A percentile compares a stretch with the other conserved stretches of the same genome.
Conservation (phyloP, 1,140 invertebrate genomes). For the Hirudo medicinalis region DNA sequence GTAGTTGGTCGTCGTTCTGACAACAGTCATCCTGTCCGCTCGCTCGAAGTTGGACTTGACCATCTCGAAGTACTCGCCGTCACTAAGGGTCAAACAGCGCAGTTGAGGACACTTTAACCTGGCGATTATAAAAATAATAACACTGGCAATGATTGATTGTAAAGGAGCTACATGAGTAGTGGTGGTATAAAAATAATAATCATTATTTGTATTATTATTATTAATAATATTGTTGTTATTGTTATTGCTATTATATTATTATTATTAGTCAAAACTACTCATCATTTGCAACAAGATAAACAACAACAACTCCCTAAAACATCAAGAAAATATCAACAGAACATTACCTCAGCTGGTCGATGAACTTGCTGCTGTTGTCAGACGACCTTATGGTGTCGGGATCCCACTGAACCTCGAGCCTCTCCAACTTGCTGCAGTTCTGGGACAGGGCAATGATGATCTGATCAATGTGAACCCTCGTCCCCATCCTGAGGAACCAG, state of each 20-base stretch:
- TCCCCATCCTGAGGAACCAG: conserved; percentile 75
- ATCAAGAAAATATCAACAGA: background rate
- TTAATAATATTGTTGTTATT: no score
- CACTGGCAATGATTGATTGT: background rate
- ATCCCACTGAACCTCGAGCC: conserved; percentile 92
- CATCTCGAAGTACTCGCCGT: conserved; percentile 97
- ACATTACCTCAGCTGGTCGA: conserved; percentile 39
- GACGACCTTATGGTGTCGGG: conserved; percentile 93
- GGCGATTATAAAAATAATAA: conserved; percentile 26
- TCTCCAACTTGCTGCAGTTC: conserved; percentile 71
- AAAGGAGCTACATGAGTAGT: no score
- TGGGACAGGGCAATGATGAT: conserved; percentile 93
- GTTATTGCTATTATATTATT: no score
- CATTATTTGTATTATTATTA: no score
- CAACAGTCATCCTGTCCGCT: conserved; percentile 86
- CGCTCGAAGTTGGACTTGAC: conserved; percentile 98
- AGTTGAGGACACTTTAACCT: conserved; percentile 38
- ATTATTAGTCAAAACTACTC: no score
- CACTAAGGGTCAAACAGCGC: conserved; percentile 55
- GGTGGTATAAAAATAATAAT: no score
- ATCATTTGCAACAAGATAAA: background rate
- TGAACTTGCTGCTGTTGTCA: conserved; percentile 87
- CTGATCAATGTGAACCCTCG: conserved; percentile 70
- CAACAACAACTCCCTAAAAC: background rate
- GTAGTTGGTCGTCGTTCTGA: conserved; percentile 85